These are phyloP conservation scores for Ammospiza maritima DNA, from an alignment of 2,797 vertebrate species.

Conservation along the genomic window DNA sequence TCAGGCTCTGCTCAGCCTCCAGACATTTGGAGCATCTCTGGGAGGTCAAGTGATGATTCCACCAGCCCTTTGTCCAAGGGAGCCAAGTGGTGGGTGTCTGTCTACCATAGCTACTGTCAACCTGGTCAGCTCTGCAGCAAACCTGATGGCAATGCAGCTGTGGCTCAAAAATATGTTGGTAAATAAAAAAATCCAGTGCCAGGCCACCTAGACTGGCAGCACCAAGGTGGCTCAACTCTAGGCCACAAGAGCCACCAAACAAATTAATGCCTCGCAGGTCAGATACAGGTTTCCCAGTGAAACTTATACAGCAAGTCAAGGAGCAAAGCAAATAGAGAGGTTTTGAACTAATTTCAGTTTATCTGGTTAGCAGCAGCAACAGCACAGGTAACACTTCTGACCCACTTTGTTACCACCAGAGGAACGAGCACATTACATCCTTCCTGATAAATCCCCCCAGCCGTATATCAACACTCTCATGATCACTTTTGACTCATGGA, in stretches of 20 bases:
- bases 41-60: not conserved
- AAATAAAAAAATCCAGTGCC: not conserved
- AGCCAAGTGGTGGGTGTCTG: fast-evolving
- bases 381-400: not conserved
- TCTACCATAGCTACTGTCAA: not conserved
- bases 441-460: not conserved
- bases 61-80: not conserved
- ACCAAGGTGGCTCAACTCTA: not conserved
- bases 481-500: not conserved
- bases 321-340: not conserved
- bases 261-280: not conserved
- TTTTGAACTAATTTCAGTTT: not conserved
- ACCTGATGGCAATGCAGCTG: not conserved
- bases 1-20: not conserved
- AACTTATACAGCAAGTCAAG: not conserved
- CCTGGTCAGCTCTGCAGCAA: not conserved
- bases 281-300: not conserved
- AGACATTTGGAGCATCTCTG: not conserved
- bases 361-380: not conserved
- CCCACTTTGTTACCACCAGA: not conserved
- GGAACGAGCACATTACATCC: not conserved
- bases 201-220: not conserved
- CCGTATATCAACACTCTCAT: not conserved
- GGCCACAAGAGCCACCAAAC: not conserved
- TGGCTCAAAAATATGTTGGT: not conserved